phyloP scores from a whole-genome alignment of 92 coral and sea anemone species.

The Blastomussa wellsi region DNA sequence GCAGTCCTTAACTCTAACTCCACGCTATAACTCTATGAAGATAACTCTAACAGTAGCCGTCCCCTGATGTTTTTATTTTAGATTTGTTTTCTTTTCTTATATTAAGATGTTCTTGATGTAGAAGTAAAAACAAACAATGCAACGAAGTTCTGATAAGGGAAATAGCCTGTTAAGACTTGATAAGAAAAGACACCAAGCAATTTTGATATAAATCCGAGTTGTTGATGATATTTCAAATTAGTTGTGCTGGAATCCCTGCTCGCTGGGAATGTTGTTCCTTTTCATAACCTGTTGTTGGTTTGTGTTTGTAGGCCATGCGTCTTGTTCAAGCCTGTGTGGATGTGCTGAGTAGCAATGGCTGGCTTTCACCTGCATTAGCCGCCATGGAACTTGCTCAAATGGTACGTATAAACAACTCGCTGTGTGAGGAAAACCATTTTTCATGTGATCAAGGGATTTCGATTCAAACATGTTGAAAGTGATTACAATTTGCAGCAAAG shows the following conservation, averaged over 20 bases:
- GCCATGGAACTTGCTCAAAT: constrained; percentile 99
- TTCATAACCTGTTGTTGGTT: neutral
- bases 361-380: constrained; percentile 98
- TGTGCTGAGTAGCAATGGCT: constrained; percentile 97
- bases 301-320: constrained; percentile 81
- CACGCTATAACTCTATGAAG: too few species aligned
- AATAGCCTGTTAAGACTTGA: too few species aligned
- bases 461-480: neutral
- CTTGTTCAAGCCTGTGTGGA: constrained; percentile 98
- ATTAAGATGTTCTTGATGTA: too few species aligned
- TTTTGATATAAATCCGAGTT: too few species aligned
- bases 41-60: too few species aligned
- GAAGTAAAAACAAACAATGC: too few species aligned
- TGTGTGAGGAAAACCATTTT: neutral
- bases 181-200: too few species aligned
- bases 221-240: neutral
- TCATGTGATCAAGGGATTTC: neutral
- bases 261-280: neutral
- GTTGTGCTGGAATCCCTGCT: neutral
- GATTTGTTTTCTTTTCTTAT: too few species aligned
- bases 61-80: too few species aligned
- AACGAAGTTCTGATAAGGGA: too few species aligned
- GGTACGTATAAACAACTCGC: constrained; percentile 60
- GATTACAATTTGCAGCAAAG: too few species aligned
- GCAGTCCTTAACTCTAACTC: too few species aligned